A percentile compares a stretch with the other conserved stretches of the same genome.
phyloP scores from a whole-genome alignment of 2,888 invertebrate genomes.

The Cancer borealis region DNA sequence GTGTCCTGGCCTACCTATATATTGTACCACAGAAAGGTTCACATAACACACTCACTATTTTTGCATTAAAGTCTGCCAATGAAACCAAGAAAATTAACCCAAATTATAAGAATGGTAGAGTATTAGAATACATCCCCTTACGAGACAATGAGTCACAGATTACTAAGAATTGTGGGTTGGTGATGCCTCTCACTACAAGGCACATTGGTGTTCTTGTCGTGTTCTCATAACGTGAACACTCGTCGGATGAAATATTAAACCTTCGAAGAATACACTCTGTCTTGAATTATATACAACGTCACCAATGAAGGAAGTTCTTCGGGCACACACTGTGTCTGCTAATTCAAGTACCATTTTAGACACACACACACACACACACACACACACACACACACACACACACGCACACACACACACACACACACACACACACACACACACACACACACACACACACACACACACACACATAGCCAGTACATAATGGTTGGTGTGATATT shows the following conservation, averaged over 20 bases:
- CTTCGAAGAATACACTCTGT: neutral
- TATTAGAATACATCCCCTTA: neutral
- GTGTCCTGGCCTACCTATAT: too few species aligned
- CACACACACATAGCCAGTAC: neutral
- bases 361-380: neutral
- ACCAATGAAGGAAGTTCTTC: neutral
- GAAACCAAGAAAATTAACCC: too few species aligned
- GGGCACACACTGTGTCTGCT: neutral
- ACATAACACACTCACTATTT: too few species aligned
- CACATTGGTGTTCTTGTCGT: neutral
- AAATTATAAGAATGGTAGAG: too few species aligned
- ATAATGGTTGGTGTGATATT: neutral
- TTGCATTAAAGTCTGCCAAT: too few species aligned
- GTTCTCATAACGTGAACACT: neutral
- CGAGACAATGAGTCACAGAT: neutral
- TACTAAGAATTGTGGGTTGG: neutral
- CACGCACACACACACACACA: neutral
- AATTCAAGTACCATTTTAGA: too few species aligned
- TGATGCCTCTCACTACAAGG: neutral
- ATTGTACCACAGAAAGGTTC: too few species aligned
- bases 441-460: slow-evolving; percentile 20
- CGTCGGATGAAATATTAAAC: neutral
- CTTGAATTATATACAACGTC: neutral
- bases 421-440: neutral
- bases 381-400: neutral